phyloP scores from a whole-genome alignment of 1,140 invertebrate genomes.

The Nymphalis io region DNA sequence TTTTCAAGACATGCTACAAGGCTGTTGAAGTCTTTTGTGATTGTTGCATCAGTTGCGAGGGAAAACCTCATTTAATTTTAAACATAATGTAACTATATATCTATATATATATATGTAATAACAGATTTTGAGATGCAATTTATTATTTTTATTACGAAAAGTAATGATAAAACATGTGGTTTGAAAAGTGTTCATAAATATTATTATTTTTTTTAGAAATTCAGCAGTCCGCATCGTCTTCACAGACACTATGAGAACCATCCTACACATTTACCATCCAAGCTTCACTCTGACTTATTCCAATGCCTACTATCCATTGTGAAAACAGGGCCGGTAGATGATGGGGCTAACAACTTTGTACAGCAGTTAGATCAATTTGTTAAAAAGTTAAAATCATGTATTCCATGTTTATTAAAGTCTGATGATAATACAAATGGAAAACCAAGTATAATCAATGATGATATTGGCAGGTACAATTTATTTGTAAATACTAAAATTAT shows the following conservation, averaged over 20 bases:
- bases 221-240: constrained; percentile 60
- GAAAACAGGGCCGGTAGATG: constrained; percentile 51
- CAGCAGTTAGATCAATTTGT: constrained; percentile 67
- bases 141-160: too few species aligned
- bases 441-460: constrained; percentile 60
- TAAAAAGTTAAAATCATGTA: constrained; percentile 57
- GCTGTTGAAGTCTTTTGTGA: too few species aligned
- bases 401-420: constrained; percentile 60
- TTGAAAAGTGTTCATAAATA: not conserved
- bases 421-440: constrained; percentile 44
- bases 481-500: constrained; percentile 1
- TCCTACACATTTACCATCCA: constrained; percentile 64
- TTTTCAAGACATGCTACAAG: too few species aligned
- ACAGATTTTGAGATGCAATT: too few species aligned
- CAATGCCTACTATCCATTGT: constrained; percentile 67
- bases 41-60: too few species aligned
- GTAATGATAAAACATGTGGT: too few species aligned
- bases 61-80: too few species aligned
- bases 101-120: too few species aligned
- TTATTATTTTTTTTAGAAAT: constrained; percentile 56
- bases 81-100: too few species aligned
- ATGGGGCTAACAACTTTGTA: constrained; percentile 57
- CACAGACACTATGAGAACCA: constrained; percentile 67
- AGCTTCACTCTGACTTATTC: constrained; percentile 65
- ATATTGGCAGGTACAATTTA: constrained; percentile 58